Percentiles rank a stretch among this genome's conserved stretches.
phyloP scores from a whole-genome alignment of 2,113 vertebrate genomes.

The Anhinga rufa region DNA sequence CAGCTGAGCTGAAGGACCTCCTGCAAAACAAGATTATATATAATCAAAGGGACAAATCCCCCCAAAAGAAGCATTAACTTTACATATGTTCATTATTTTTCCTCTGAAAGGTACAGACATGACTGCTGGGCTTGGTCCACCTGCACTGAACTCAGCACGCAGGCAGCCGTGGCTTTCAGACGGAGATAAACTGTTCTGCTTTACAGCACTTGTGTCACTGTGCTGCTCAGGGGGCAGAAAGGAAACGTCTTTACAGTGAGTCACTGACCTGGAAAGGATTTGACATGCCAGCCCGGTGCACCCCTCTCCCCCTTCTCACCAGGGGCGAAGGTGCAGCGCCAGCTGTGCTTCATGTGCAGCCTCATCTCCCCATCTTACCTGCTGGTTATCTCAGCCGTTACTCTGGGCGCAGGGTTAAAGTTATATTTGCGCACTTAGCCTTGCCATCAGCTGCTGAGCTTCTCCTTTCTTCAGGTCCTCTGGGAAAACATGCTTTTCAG shows the following conservation, averaged over 20 bases:
- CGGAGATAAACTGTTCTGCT: neutral
- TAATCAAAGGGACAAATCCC: neutral
- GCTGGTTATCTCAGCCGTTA: neutral
- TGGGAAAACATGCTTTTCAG: neutral
- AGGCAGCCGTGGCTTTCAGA: neutral
- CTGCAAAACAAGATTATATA: neutral
- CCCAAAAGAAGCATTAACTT: neutral
- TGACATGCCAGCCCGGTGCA: neutral
- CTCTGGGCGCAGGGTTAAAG: neutral
- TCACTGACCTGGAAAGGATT: neutral
- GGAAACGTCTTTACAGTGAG: neutral
- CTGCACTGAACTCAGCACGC: accelerated
- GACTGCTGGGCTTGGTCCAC: neutral
- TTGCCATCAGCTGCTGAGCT: neutral
- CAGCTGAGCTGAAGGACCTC: neutral
- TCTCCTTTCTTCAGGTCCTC: neutral
- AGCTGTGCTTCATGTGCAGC: neutral
- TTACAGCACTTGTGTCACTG: neutral
- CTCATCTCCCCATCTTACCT: neutral
- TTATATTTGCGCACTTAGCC: neutral
- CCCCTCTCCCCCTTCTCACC: neutral
- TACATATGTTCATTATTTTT: neutral
- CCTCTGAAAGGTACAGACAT: neutral
- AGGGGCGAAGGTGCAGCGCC: neutral
- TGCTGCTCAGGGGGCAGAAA: neutral